Evolutionary conservation across 2,113 vertebrate species (phyloP).

Genomic region (Catagonus wagneri): DNA sequence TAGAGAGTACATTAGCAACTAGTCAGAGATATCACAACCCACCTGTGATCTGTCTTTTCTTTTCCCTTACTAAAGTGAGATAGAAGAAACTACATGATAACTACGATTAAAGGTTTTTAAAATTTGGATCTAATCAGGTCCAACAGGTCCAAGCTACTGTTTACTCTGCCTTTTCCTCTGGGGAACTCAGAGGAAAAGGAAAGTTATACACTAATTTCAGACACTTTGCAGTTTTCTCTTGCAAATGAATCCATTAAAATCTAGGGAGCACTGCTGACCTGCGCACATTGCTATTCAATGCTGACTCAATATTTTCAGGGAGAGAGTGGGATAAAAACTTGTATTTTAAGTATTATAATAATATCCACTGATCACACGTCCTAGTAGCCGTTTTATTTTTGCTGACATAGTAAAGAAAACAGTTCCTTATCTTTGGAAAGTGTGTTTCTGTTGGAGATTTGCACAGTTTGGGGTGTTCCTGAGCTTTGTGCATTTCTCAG

Average conservation of each 20-base stretch:
- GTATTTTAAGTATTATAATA: slow-evolving; percentile 60
- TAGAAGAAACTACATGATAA: neutral
- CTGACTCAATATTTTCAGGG: slow-evolving; percentile 62
- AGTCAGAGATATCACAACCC: neutral
- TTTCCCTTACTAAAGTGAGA: neutral
- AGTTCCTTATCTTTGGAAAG: neutral
- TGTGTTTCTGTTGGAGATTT: neutral
- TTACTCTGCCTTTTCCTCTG: neutral
- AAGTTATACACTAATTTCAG: slow-evolving; percentile 20
- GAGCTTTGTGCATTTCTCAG: neutral
- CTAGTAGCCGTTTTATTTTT: slow-evolving; percentile 42
- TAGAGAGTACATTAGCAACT: neutral
- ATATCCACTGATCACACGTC: slow-evolving; percentile 42
- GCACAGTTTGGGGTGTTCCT: neutral
- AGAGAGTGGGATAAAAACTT: slow-evolving; percentile 26
- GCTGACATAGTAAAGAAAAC: neutral
- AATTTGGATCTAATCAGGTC: neutral
- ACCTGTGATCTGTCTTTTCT: neutral
- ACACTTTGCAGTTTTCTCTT: neutral
- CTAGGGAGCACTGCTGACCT: slow-evolving; percentile 29
- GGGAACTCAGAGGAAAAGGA: neutral
- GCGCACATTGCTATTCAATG: slow-evolving; percentile 18
- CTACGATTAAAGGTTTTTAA: neutral
- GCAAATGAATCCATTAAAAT: slow-evolving; percentile 64
- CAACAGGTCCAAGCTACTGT: neutral